These are phyloP conservation scores for Choristoneura rosaceana DNA, from an alignment of 2,888 invertebrate species.

Conservation along the genomic window DNA sequence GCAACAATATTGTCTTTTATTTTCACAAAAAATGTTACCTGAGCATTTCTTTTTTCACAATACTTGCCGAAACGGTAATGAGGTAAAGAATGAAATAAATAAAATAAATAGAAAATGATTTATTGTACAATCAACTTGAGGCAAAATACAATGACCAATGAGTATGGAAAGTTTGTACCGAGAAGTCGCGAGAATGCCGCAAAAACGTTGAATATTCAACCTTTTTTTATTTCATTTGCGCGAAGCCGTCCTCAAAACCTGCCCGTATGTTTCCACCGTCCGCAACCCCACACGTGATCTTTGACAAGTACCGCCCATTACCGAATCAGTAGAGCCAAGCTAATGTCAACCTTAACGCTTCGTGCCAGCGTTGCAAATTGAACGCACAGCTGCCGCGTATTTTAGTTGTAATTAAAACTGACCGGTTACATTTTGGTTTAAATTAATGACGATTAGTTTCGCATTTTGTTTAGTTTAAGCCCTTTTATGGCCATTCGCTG, in stretches of 20 bases:
- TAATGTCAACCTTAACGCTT: conserved; percentile 14
- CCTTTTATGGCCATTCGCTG: too few species aligned
- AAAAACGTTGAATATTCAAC: too few species aligned
- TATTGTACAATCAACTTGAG: too few species aligned
- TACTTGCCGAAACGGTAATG: too few species aligned
- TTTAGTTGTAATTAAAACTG: conserved; percentile 3
- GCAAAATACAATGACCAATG: too few species aligned
- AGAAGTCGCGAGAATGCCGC: too few species aligned
- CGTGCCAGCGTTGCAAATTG: conserved; percentile 2
- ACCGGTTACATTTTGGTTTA: neutral
- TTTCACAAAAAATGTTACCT: too few species aligned
- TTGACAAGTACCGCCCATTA: conserved; percentile 15
- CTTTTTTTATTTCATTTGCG: neutral
- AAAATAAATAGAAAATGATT: too few species aligned
- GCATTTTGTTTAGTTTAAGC: neutral
- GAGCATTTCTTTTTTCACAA: too few species aligned
- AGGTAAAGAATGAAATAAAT: too few species aligned
- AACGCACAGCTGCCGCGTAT: neutral
- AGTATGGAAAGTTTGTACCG: too few species aligned
- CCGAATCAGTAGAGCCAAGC: conserved; percentile 9
- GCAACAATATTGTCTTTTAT: too few species aligned
- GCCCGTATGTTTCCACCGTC: neutral
- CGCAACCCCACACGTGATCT: conserved; percentile 10
- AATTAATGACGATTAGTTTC: neutral
- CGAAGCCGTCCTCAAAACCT: neutral